Conservation (phyloP, 2,797 vertebrate species). For the Sorex maritimensis region DNA sequence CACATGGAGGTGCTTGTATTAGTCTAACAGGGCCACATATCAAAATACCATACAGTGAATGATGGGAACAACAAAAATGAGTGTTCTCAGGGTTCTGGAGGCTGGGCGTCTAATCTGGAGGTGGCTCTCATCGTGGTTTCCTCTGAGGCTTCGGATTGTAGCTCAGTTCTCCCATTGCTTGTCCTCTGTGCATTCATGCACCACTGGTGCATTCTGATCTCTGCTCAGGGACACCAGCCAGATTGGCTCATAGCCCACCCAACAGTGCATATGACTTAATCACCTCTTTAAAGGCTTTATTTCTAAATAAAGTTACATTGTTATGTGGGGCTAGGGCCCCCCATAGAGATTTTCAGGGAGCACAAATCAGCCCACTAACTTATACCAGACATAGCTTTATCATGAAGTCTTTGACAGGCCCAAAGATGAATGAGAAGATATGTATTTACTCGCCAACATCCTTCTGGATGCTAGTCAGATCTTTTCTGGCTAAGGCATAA, state of each 20-base stretch:
- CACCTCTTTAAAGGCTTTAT: background rate
- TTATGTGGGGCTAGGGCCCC: background rate
- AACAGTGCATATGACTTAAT: background rate
- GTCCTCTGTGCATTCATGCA: background rate
- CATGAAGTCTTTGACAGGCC: slow-evolving; percentile 43
- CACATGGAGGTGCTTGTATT: background rate
- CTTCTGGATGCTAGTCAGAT: slow-evolving; percentile 33
- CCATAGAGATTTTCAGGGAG: background rate
- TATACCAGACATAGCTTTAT: background rate
- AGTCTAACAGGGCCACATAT: background rate
- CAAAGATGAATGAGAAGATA: slow-evolving; percentile 58
- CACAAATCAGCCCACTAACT: background rate
- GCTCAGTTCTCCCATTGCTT: background rate
- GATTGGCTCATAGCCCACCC: background rate
- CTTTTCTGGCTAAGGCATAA: slow-evolving; percentile 25
- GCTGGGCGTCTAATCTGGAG: background rate
- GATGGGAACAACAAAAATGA: background rate
- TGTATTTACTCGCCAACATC: slow-evolving; percentile 41
- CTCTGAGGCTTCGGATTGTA: background rate
- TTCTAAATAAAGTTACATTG: background rate
- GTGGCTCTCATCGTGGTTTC: background rate
- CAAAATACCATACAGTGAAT: background rate
- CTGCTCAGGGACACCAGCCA: background rate
- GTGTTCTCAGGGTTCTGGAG: background rate
- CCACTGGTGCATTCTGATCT: background rate